Conservation (phyloP, 2,113 vertebrate species). For the Triplophysa dalaica region DNA sequence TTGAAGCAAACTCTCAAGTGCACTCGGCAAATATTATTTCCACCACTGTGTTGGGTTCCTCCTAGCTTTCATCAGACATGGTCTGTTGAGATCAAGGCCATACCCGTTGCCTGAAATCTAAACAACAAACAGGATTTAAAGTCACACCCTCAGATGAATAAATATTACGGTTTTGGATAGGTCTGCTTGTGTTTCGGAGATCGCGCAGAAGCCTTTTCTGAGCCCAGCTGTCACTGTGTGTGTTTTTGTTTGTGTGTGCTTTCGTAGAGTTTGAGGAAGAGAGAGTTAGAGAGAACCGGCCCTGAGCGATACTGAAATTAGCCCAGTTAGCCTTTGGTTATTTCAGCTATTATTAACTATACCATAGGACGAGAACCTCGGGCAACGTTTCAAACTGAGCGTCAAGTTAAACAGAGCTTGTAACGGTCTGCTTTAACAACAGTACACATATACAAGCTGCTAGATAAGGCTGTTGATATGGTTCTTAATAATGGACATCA, state of each 20-base stretch:
- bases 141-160: not conserved
- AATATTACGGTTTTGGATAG: conserved; percentile 1
- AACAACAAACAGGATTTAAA: conserved; percentile 3
- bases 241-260: conserved; percentile 1
- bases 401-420: conserved; percentile 5
- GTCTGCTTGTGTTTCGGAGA: not conserved
- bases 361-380: conserved; percentile 14
- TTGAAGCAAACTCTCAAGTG: too few species aligned
- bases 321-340: conserved; percentile 35
- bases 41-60: not conserved
- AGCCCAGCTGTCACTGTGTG: not conserved
- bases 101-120: not conserved
- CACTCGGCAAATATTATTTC: too few species aligned
- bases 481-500: not conserved
- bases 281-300: conserved; percentile 3
- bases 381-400: conserved; percentile 41
- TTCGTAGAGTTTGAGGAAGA: not conserved
- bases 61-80: not conserved
- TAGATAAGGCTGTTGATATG: not conserved
- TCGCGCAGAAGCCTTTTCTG: not conserved
- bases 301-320: conserved; percentile 14
- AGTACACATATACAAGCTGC: not conserved
- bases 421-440: not conserved
- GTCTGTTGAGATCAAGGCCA: not conserved
- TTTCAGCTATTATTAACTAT: conserved; percentile 33